Conservation (phyloP, 37 sponge, comb jelly and placozoan species). For the Sycon ciliatum region DNA sequence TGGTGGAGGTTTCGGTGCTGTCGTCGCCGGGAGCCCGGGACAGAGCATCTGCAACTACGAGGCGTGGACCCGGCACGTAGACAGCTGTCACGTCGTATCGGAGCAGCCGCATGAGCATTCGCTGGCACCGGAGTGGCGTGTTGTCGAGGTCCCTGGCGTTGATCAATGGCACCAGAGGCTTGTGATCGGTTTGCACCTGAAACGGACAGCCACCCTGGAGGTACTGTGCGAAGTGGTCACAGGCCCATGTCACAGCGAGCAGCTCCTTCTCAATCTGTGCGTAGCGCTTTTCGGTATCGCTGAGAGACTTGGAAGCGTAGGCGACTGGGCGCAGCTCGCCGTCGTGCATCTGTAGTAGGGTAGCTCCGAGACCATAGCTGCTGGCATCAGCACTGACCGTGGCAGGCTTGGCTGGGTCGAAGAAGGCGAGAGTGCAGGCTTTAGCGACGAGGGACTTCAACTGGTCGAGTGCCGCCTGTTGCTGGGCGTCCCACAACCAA, state of each 20-base stretch:
- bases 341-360: constrained; percentile 6
- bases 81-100: background rate
- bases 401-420: background rate
- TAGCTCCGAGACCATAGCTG: background rate
- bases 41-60: background rate
- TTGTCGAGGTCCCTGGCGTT: background rate
- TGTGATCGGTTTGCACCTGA: constrained; percentile 18
- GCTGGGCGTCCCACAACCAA: background rate
- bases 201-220: background rate
- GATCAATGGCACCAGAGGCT: constrained; percentile 17
- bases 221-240: constrained; percentile 20
- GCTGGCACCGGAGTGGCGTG: background rate
- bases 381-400: background rate
- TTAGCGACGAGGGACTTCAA: background rate
- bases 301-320: background rate
- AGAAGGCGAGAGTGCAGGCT: background rate
- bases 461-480: background rate
- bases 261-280: constrained; percentile 15
- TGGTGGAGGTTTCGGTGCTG: too few species aligned
- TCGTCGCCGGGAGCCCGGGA: constrained; percentile 26
- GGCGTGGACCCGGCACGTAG: background rate
- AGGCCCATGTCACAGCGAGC: background rate
- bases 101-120: background rate
- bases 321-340: background rate
- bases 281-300: background rate